Evolutionary conservation across 2,888 invertebrate genomes (phyloP).

Genomic region (Oscheius sp.): DNA sequence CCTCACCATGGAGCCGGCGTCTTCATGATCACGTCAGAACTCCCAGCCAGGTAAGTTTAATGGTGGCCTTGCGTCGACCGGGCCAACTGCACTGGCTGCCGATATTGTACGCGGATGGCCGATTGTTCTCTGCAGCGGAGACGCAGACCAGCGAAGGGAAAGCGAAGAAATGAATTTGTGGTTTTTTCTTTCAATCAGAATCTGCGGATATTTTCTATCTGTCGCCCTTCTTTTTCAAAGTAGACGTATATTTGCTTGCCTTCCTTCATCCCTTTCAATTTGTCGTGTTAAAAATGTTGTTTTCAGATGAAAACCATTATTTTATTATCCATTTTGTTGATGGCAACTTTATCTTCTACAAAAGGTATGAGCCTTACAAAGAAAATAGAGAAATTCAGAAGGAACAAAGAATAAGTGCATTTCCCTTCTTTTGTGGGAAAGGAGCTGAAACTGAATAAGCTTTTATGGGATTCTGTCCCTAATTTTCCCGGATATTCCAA

Average conservation of each 20-base stretch:
- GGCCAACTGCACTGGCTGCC: background rate
- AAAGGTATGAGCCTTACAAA: background rate
- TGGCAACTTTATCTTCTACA: background rate
- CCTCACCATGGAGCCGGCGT: slow-evolving; percentile 82
- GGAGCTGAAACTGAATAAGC: too few species aligned
- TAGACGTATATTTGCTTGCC: too few species aligned
- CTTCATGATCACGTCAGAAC: slow-evolving; percentile 81
- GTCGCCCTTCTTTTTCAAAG: background rate
- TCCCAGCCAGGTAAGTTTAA: slow-evolving; percentile 82
- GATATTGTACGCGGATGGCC: background rate
- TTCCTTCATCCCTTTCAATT: background rate
- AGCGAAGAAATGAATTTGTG: too few species aligned
- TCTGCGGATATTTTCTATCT: background rate
- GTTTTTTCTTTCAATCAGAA: background rate
- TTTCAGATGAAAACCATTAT: background rate
- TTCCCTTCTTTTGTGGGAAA: too few species aligned
- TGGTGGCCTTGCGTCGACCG: slow-evolving; percentile 1
- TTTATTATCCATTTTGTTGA: background rate
- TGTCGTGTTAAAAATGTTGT: background rate
- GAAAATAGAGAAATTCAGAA: background rate
- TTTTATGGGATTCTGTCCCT: too few species aligned
- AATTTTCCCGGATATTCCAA: too few species aligned
- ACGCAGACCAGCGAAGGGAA: background rate
- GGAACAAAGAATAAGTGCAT: too few species aligned
- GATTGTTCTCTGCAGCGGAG: background rate